A percentile compares a stretch with the other conserved stretches of the same genome.
These are phyloP conservation scores for Pelvicachromis taeniatus DNA, from an alignment of 2,113 vertebrate species.

Conservation along the genomic window DNA sequence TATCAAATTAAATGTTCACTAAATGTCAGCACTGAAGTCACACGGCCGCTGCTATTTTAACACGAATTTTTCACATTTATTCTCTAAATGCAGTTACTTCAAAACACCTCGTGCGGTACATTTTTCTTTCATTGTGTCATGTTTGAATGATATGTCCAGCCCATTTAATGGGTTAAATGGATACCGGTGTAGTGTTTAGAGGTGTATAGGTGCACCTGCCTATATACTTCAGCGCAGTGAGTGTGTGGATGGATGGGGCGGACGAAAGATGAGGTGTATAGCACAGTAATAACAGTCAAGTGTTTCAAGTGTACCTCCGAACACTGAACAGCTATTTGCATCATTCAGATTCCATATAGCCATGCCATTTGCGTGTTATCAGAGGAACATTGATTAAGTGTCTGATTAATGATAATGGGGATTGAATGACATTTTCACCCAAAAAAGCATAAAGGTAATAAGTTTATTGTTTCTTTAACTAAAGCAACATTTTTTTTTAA, in stretches of 20 bases:
- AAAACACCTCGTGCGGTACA: constrained; percentile 26
- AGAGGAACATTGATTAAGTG: background rate
- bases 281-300: constrained; percentile 1
- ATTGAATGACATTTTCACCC: background rate
- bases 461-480: background rate
- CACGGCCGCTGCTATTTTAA: background rate
- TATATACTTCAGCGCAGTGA: background rate
- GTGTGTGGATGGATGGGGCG: background rate
- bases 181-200: background rate
- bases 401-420: background rate
- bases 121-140: background rate
- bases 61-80: constrained; percentile 2
- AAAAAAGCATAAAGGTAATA: background rate
- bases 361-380: background rate
- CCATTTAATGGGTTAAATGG: background rate
- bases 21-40: constrained; percentile 34
- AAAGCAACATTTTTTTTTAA: background rate
- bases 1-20: constrained; percentile 38
- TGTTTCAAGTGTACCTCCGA: constrained; percentile 12
- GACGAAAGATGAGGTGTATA: background rate
- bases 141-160: background rate
- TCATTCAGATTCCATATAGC: background rate
- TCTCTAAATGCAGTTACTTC: background rate
- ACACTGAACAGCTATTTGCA: background rate
- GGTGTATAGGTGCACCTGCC: background rate